These are phyloP conservation scores for Ia io DNA, from an alignment of 2,113 vertebrate genomes.

Conservation along the genomic window DNA sequence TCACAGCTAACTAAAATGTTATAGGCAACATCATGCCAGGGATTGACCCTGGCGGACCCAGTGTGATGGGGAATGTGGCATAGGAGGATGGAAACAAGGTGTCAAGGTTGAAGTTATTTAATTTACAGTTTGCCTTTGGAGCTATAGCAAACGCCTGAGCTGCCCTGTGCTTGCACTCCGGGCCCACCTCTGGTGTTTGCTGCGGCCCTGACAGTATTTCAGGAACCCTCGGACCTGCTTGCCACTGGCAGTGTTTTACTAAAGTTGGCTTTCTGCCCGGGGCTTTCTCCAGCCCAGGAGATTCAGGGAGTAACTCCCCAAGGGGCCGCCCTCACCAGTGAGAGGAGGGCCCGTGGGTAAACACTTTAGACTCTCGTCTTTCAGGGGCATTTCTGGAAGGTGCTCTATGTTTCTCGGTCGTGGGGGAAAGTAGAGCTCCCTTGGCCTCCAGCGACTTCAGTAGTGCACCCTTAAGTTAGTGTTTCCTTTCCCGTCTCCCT, in stretches of 20 bases:
- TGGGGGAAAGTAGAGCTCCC: neutral
- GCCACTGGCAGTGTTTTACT: neutral
- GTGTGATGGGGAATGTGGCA: neutral
- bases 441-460: neutral
- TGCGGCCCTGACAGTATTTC: neutral
- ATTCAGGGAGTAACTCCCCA: no score
- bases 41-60: neutral
- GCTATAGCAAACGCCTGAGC: neutral
- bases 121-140: neutral
- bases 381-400: neutral
- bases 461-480: neutral
- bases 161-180: neutral
- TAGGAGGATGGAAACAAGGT: neutral
- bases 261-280: neutral
- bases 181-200: neutral
- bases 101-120: neutral
- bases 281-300: neutral
- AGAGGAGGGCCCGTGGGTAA: neutral
- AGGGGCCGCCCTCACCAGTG: neutral
- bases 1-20: neutral
- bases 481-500: neutral
- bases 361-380: neutral
- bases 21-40: rapidly evolving
- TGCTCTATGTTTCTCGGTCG: neutral
- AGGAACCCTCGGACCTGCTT: neutral